Base-by-base conservation (phyloP, 2,797 vertebrate genomes). In the Crocidura indochinensis region DNA sequence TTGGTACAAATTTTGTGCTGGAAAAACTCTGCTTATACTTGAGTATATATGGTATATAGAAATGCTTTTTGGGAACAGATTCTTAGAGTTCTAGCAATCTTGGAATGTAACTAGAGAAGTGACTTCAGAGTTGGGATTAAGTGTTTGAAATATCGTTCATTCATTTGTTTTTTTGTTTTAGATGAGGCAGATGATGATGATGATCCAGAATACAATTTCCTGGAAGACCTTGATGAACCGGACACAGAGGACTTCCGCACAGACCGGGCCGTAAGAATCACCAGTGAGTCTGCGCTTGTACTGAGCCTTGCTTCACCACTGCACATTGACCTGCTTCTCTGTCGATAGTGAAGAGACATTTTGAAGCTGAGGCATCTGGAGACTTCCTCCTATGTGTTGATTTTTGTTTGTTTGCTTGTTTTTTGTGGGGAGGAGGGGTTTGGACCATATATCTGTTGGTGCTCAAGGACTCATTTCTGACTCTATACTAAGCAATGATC, bases 221-320 rank as follows among this genome's bases (percentile, higher is more conserved):
- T 99, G 87, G 99, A 99, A 0, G 99, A 99, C 84, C 97, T 98
- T 38, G 99, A 99, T 74, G 99, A 99, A 68, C 99, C 99, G 0
- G 99, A 99, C 90, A 97, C 98, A 19, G 99, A 99, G 88, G 99
- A 99, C 92, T 99, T 99, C 97, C 98, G 99, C 65, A 99, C 99
- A 0, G 99, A 99, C 92, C 98, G 99, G 4, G 99, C 98, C 0
- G 99, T 99, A 68, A 98, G 99, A 84, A 99, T 99, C 93, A 99
- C 99, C 8, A 99, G 99, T 99, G 93, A 91, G 99, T 98, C 10
- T 20, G 12, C 17, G 26, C 81, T 79, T 64, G 14, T n/a, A 47
- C 4, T 22, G 49, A 67, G 22, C 73, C 64, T 26, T 68, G 0
- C 47, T 74, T 22, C 46, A 7, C 24, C 53, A 19, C 10, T 67